These are phyloP conservation scores for Sanderia malayensis DNA, from an alignment of 30 jellyfish, hydroid and myxozoan genomes.

Conservation along the genomic window DNA sequence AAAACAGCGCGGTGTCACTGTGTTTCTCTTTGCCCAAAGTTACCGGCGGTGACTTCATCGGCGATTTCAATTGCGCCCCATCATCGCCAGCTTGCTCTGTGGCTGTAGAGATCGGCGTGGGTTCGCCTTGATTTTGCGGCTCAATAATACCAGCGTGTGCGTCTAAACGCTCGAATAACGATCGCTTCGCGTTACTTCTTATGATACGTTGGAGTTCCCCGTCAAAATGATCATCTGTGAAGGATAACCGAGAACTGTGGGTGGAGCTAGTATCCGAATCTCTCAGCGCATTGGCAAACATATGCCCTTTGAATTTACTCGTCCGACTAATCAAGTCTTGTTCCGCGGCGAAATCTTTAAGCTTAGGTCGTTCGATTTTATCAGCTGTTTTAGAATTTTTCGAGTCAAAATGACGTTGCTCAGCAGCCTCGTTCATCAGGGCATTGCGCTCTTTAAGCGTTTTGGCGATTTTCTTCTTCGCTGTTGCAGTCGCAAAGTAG, in stretches of 20 bases:
- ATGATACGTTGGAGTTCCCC: not conserved
- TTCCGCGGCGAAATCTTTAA: not conserved
- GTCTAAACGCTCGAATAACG: constrained; percentile 2
- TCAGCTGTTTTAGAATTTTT: not conserved
- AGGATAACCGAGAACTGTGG: not conserved
- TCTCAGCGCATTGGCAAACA: not conserved
- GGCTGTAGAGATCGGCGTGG: too few species aligned
- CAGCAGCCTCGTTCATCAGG: not conserved
- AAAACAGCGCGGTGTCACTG: not conserved
- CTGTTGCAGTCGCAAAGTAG: not conserved
- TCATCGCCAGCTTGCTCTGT: not conserved
- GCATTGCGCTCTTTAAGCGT: not conserved
- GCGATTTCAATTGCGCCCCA: too few species aligned
- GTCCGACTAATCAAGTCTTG: too few species aligned
- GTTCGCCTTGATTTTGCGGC: not conserved
- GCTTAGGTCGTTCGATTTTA: not conserved
- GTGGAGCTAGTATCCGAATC: not conserved
- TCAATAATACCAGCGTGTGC: not conserved
- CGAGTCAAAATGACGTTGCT: not conserved
- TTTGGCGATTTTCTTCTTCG: not conserved
- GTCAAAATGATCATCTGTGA: constrained; percentile 2
- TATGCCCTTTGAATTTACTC: not conserved
- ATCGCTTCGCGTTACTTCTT: not conserved
- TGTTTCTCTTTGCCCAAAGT: not conserved
- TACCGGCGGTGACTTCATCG: too few species aligned